phyloP scores from a whole-genome alignment of 2,888 invertebrate genomes.

The Mimachlamys varia region DNA sequence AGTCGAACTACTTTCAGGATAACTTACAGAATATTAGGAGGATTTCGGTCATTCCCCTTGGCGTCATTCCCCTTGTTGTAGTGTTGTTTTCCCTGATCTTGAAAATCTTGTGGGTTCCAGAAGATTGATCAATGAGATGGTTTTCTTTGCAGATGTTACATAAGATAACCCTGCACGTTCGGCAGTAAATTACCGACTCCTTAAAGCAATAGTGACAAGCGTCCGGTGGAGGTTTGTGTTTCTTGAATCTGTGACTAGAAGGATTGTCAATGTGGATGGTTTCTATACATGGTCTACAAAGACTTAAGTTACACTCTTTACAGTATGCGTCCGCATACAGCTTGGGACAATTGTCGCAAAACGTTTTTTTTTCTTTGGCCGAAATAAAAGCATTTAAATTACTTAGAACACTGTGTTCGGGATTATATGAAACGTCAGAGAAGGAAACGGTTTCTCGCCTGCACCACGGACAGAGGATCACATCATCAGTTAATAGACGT shows the following conservation, averaged over 20 bases:
- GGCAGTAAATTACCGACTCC: neutral
- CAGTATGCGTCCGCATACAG: neutral
- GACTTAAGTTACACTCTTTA: neutral
- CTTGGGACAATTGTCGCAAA: neutral
- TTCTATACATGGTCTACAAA: neutral
- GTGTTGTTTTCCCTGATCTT: neutral
- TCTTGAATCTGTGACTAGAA: neutral
- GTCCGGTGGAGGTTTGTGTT: neutral
- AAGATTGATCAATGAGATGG: neutral
- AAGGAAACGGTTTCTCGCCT: neutral
- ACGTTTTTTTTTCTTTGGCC: neutral
- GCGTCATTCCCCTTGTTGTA: too few relatives aligned
- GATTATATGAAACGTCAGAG: neutral
- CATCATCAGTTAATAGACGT: neutral
- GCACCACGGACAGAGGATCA: neutral
- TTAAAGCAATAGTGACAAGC: neutral
- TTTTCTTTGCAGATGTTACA: neutral
- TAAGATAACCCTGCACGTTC: neutral
- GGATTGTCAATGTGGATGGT: neutral
- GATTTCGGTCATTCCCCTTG: too few relatives aligned
- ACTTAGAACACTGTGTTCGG: neutral
- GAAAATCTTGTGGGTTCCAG: neutral
- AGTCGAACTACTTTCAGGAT: too few relatives aligned
- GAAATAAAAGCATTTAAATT: neutral
- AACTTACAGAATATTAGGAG: too few relatives aligned